Evolutionary conservation across 2,888 invertebrate genomes (phyloP).

Genomic region (Griposia aprilina): DNA sequence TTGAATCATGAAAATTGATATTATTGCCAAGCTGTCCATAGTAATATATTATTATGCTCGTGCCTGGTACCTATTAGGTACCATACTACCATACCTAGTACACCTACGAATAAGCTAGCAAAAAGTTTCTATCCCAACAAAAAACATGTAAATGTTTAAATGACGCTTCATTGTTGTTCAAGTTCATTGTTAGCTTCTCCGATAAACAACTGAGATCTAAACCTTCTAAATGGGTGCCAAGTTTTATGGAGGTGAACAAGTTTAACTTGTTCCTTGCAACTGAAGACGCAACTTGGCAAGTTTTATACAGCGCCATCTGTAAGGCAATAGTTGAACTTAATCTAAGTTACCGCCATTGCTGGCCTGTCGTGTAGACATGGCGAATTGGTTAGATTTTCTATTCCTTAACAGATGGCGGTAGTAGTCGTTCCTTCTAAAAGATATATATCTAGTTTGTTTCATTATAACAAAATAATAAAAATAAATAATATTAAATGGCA

Average conservation of each 20-base stretch:
- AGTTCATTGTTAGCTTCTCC: too few species aligned
- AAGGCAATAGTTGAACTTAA: slow-evolving; percentile 20
- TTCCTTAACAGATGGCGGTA: slow-evolving; percentile 36
- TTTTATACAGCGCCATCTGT: slow-evolving; percentile 30
- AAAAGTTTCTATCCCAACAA: too few species aligned
- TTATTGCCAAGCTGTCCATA: neutral
- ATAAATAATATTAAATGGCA: too few species aligned
- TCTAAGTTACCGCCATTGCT: neutral
- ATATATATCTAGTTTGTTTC: too few species aligned
- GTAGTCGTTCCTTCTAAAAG: neutral
- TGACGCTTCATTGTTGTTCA: too few species aligned
- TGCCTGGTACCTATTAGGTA: neutral
- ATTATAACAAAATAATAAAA: too few species aligned
- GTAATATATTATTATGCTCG: neutral
- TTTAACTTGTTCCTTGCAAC: neutral
- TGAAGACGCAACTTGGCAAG: neutral
- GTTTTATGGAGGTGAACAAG: neutral
- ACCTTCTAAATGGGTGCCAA: neutral
- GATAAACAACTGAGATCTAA: too few species aligned
- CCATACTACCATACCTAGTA: too few species aligned
- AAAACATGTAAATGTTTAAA: too few species aligned
- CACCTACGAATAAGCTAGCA: too few species aligned
- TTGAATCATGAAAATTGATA: neutral
- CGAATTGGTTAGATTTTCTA: neutral
- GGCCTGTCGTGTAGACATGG: too few species aligned